Conservation (phyloP, 2,888 invertebrate genomes). For the Aproaerema taeniolella region DNA sequence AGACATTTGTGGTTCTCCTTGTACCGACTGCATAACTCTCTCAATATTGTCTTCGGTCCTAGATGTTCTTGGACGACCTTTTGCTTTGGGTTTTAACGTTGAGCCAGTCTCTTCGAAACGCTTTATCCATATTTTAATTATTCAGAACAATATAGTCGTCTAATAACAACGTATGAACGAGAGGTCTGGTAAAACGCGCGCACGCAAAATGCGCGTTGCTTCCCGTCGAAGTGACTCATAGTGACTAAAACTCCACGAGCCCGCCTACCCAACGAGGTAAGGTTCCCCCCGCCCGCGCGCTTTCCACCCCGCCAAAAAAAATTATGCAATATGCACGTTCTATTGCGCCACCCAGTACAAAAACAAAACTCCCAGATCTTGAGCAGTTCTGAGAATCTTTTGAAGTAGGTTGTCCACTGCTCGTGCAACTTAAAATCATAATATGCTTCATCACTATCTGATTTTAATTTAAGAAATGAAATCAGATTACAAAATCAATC, state of each 20-base stretch:
- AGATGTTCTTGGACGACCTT: constrained; percentile 18
- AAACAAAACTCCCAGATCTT: no score
- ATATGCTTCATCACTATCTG: no score
- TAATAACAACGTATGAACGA: constrained; percentile 17
- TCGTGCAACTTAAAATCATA: no score
- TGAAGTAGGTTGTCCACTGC: no score
- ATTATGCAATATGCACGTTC: no score
- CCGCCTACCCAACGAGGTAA: no score
- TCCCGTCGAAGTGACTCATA: constrained; percentile 16
- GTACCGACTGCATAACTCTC: constrained; percentile 14
- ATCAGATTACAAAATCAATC: no score
- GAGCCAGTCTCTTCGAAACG: constrained; percentile 18
- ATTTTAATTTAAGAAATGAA: no score
- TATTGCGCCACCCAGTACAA: no score
- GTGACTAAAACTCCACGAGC: constrained; percentile 15
- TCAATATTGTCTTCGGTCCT: constrained; percentile 16
- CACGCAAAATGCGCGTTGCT: constrained; percentile 18
- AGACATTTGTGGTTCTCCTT: neutral
- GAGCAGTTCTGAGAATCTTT: no score
- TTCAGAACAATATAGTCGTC: constrained; percentile 14
- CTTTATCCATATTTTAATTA: constrained; percentile 10
- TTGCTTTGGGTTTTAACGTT: constrained; percentile 16
- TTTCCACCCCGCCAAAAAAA: no score
- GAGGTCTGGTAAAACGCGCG: constrained; percentile 15
- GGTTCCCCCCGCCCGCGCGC: no score